Evolutionary conservation across 2,113 vertebrate genomes (phyloP).

Genomic region (Brachirus orientalis): DNA sequence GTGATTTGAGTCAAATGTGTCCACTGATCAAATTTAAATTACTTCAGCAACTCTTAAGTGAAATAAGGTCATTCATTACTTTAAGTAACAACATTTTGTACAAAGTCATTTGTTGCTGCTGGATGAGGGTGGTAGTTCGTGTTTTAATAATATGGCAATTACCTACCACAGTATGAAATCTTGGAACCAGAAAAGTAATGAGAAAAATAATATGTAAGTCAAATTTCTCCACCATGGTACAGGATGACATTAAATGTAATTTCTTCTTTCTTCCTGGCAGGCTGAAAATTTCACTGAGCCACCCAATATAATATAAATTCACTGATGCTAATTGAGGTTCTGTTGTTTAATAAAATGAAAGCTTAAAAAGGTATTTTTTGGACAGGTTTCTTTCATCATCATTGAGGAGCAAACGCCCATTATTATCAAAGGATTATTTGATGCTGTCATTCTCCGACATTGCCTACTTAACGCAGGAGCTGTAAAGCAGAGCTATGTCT

Average conservation of each 20-base stretch:
- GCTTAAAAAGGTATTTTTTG: constrained; percentile 65
- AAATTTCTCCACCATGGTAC: constrained; percentile 7
- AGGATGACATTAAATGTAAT: constrained; percentile 55
- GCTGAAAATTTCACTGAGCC: constrained; percentile 23
- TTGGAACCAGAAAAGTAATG: constrained; percentile 28
- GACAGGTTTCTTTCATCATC: constrained; percentile 56
- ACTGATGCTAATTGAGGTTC: constrained; percentile 36
- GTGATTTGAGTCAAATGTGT: not conserved
- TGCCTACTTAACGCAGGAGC: constrained; percentile 65
- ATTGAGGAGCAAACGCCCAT: constrained; percentile 50
- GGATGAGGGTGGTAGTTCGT: not conserved
- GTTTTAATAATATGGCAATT: constrained; percentile 18
- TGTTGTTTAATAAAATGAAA: constrained; percentile 67
- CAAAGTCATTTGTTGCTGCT: not conserved
- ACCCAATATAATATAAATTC: constrained; percentile 24
- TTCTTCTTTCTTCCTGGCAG: constrained; percentile 30
- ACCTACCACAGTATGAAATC: constrained; percentile 5
- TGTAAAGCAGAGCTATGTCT: constrained; percentile 76
- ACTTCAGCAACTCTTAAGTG: not conserved
- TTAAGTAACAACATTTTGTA: not conserved
- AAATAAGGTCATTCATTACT: not conserved
- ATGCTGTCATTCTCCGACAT: constrained; percentile 66
- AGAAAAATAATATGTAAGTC: constrained; percentile 15
- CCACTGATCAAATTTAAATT: not conserved
- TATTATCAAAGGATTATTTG: constrained; percentile 76